phyloP scores from a whole-genome alignment of 1,140 invertebrate genomes.

The Chironomus tepperi region DNA sequence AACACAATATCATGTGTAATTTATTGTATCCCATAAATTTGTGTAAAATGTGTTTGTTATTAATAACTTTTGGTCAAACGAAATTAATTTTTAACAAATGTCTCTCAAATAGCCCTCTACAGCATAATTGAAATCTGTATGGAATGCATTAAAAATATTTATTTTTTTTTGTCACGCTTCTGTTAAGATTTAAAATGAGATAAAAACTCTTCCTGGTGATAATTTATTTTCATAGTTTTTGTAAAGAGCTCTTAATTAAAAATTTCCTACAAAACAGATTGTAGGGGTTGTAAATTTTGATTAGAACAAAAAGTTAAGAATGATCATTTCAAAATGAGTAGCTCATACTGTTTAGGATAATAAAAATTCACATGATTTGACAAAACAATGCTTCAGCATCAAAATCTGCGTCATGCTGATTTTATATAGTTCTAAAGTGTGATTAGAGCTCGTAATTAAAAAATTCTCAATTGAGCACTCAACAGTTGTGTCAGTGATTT shows the following conservation, averaged over 20 bases:
- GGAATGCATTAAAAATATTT: background rate
- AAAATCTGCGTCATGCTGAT: background rate
- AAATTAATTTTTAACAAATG: conserved; percentile 10
- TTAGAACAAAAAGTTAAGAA: background rate
- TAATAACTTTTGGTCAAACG: conserved; percentile 1
- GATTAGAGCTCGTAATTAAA: background rate
- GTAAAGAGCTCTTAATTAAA: background rate
- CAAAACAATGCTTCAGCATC: no score
- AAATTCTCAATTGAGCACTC: background rate
- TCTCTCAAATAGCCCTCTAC: background rate
- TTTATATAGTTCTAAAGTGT: background rate
- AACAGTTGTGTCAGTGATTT: background rate
- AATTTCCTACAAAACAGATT: background rate
- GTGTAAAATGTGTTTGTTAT: conserved; percentile 1
- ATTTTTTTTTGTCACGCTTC: conserved; percentile 1
- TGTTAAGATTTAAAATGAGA: conserved; percentile 14
- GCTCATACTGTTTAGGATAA: background rate
- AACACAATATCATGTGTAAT: background rate
- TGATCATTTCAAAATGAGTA: background rate
- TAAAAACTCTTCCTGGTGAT: background rate
- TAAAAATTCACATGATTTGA: background rate
- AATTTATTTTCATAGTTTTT: background rate
- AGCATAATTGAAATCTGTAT: background rate
- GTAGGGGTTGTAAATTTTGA: background rate
- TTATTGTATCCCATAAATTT: conserved; percentile 9